Percentiles rank a stretch among this genome's conserved stretches.
phyloP scores from a whole-genome alignment of 2,113 vertebrate genomes.

The Oryzias javanicus region DNA sequence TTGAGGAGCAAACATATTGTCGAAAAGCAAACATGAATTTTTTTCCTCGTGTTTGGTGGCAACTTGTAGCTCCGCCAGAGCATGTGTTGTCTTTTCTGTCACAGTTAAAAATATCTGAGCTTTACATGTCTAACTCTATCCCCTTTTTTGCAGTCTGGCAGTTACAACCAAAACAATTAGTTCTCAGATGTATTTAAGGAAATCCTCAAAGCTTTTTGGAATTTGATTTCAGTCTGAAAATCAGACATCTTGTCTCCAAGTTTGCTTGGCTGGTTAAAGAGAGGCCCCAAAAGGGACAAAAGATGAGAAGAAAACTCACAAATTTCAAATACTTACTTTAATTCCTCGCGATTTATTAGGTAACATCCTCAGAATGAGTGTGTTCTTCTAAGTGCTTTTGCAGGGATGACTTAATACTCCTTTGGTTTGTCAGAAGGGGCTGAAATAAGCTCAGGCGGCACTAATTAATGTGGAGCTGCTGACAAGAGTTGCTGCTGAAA shows the following conservation, averaged over 20 bases:
- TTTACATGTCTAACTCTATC: slow-evolving; percentile 4
- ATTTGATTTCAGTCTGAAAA: slow-evolving; percentile 64
- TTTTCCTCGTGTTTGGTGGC: slow-evolving; percentile 8
- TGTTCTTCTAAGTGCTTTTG: slow-evolving; percentile 42
- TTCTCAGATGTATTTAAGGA: slow-evolving; percentile 20
- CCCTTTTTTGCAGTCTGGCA: slow-evolving; percentile 6
- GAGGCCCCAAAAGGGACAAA: slow-evolving; percentile 72
- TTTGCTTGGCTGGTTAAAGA: slow-evolving; percentile 45
- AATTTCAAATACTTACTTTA: slow-evolving; percentile 68
- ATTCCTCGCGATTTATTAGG: slow-evolving; percentile 66
- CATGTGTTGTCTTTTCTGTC: slow-evolving; percentile 23
- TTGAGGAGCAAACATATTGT: slow-evolving; percentile 14
- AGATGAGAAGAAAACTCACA: slow-evolving; percentile 67
- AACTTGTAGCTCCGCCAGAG: slow-evolving; percentile 19
- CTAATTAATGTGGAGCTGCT: slow-evolving; percentile 62
- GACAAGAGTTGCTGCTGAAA: slow-evolving; percentile 71
- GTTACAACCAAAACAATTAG: slow-evolving; percentile 8
- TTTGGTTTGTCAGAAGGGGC: slow-evolving; percentile 30
- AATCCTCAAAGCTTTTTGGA: slow-evolving; percentile 27
- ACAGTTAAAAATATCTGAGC: neutral
- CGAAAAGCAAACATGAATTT: slow-evolving; percentile 18
- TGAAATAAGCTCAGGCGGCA: slow-evolving; percentile 25
- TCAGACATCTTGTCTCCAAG: slow-evolving; percentile 71
- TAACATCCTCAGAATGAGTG: slow-evolving; percentile 45
- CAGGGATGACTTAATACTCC: slow-evolving; percentile 51